phyloP scores from a whole-genome alignment of 1,140 invertebrate species.

The Melanaphis sacchari region DNA sequence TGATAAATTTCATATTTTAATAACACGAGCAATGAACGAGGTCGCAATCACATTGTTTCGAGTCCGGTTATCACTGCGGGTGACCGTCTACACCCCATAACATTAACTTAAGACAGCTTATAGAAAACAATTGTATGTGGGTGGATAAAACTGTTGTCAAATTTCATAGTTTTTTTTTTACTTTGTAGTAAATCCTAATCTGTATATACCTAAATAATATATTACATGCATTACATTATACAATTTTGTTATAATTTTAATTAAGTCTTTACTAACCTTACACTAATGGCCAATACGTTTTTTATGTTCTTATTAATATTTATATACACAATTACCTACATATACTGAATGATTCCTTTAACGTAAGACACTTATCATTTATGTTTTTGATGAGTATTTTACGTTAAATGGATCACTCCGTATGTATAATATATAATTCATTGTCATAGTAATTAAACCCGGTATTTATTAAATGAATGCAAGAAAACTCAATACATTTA shows the following conservation, averaged over 20 bases:
- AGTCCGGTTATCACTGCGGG: slow-evolving; percentile 44
- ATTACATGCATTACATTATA: not conserved
- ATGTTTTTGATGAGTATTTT: not conserved
- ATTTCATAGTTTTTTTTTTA: slow-evolving; percentile 27
- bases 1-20: slow-evolving; percentile 51
- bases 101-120: not conserved
- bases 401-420: not conserved
- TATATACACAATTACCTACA: not conserved
- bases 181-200: not conserved
- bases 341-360: not conserved
- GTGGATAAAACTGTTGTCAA: slow-evolving; percentile 16
- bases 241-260: not conserved
- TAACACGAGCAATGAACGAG: not conserved
- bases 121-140: slow-evolving; percentile 28
- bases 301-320: not conserved
- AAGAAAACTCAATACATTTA: not conserved
- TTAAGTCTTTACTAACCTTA: not conserved
- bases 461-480: not conserved
- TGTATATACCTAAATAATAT: not conserved
- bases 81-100: slow-evolving; percentile 42
- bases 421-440: not conserved
- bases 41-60: slow-evolving; percentile 44
- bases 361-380: too few relatives aligned
- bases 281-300: not conserved
- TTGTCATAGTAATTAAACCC: slow-evolving; percentile 20